Percentiles rank a stretch among this genome's conserved stretches.
Evolutionary conservation across 2,797 vertebrate genomes (phyloP).

Genomic region (Phataginus tetradactyla): DNA sequence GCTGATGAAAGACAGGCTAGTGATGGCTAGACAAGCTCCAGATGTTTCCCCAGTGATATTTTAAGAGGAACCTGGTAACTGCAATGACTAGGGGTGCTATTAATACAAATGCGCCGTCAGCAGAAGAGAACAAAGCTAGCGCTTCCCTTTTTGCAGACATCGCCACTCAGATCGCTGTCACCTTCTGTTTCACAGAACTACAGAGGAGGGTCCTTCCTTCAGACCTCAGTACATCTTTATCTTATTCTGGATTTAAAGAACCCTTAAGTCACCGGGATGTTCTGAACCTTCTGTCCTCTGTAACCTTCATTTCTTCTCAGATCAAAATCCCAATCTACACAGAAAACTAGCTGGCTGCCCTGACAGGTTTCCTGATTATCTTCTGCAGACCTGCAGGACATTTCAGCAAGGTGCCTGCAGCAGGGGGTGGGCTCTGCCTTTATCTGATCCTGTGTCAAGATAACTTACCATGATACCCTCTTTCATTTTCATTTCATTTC

Average conservation of each 20-base stretch:
- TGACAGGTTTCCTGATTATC: slow-evolving; percentile 77
- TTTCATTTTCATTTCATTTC: slow-evolving; percentile 68
- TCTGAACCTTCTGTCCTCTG: slow-evolving; percentile 78
- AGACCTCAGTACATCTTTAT: slow-evolving; percentile 63
- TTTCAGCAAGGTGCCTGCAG: slow-evolving; percentile 65
- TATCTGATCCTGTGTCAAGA: slow-evolving; percentile 71
- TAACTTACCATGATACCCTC: background rate
- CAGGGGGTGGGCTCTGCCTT: slow-evolving; percentile 71
- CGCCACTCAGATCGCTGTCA: background rate
- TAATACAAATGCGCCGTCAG: slow-evolving; percentile 73
- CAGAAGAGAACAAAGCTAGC: slow-evolving; percentile 46
- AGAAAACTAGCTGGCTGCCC: slow-evolving; percentile 69
- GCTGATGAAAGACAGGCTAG: slow-evolving; percentile 76
- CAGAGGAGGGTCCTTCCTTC: slow-evolving; percentile 37
- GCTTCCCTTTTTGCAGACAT: slow-evolving; percentile 49
- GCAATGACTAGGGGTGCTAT: slow-evolving; percentile 60
- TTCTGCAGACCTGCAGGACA: slow-evolving; percentile 69
- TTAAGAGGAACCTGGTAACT: slow-evolving; percentile 72
- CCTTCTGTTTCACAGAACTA: slow-evolving; percentile 54
- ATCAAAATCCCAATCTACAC: slow-evolving; percentile 73
- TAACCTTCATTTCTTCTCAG: slow-evolving; percentile 54
- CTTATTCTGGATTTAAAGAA: slow-evolving; percentile 65
- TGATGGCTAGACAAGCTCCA: slow-evolving; percentile 70
- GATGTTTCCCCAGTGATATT: slow-evolving; percentile 84
- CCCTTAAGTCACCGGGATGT: slow-evolving; percentile 65